Evolutionary conservation across 2,888 invertebrate species (phyloP), one percentile per base, ranked within the genome.

Genomic region (Dusona sp.): DNA sequence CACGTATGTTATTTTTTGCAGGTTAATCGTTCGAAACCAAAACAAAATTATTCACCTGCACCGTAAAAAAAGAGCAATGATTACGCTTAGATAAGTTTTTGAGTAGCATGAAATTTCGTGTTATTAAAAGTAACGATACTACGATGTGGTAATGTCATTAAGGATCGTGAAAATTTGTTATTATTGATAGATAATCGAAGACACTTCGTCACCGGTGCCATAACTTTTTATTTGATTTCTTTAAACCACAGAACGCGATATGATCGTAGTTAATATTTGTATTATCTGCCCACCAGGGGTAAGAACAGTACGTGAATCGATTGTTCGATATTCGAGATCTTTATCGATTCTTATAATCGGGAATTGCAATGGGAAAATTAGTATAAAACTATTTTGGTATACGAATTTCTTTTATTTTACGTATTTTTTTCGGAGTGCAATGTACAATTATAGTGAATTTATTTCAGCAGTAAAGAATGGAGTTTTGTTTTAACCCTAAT

Each of bases 171-270:
- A 78, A 78, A 57, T 67, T 83, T 25, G 73, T 79, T 67, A 73
- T 79, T 54, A 73, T 61, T 79, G 57, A 73, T 67, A 51, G 67
- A 61, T 73, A 25, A 57, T 33, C 65, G 42, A 57, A 65, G 65
- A 79, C 54, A 54, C 51, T 65, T 65, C 33, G 42, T 61, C 68
- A 77, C 82, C 82, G 79, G 83, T 83, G 78, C 83, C 79, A 83
- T 79, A 65, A 72, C 73, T 72, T 83, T 42, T 45, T 9, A n/a
- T n/a, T n/a, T n/a, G n/a, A n/a, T 70, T 25, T 42, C 22, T 42
- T 38, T 38, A 16, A 22, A 42, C 22, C 9, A 25, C 42, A 16
- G 11, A 57, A 42, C 57, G 25, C 42, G 22, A 22, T 68, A 16
- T 29, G 29, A 33, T 54, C 22, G n/a, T 7, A 22, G n/a, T 54